Evolutionary conservation across 2,888 invertebrate genomes (phyloP).

Genomic region (Nephrotoma appendiculata): DNA sequence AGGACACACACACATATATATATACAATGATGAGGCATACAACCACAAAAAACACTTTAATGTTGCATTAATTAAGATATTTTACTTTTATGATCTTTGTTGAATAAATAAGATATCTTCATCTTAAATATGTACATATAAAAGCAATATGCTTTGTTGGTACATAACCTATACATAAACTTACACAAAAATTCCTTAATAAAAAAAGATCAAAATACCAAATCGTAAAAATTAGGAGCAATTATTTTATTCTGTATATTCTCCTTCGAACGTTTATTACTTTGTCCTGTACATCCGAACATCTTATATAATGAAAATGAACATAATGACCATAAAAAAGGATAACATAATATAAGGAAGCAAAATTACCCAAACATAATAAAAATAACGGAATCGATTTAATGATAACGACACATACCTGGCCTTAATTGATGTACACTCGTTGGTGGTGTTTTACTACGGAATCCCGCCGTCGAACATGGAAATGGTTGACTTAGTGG

Average conservation of each 20-base stretch:
- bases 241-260: background rate
- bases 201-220: background rate
- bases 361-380: background rate
- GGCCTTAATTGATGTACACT: slow-evolving; percentile 40
- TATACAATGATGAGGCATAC: no score
- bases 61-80: background rate
- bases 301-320: background rate
- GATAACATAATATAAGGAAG: background rate
- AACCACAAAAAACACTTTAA: background rate
- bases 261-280: background rate
- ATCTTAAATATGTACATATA: background rate
- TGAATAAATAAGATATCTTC: background rate
- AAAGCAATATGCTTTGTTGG: background rate
- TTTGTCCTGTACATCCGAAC: background rate
- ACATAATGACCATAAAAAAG: background rate
- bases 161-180: background rate
- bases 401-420: slow-evolving; percentile 11
- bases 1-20: background rate
- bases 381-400: background rate
- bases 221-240: background rate
- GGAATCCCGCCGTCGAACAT: slow-evolving; percentile 24
- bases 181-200: background rate
- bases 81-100: background rate
- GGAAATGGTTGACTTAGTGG: slow-evolving; percentile 23
- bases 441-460: slow-evolving; percentile 29